Conservation (phyloP, 2,888 invertebrate species). For the Drosophila ezoana region DNA sequence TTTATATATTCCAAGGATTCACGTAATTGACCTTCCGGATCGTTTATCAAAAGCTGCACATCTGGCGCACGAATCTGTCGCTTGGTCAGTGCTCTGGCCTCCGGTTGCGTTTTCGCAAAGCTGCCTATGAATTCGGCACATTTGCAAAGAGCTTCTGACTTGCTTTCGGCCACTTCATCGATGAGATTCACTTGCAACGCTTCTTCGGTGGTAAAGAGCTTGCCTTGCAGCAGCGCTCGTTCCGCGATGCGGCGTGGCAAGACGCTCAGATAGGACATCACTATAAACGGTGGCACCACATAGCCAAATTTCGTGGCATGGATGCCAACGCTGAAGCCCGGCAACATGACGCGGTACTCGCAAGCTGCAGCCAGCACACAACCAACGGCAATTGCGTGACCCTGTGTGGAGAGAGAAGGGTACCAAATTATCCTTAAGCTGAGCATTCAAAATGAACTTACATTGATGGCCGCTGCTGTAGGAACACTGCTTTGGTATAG, state of each 20-base stretch:
- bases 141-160: conserved; percentile 88
- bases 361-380: conserved; percentile 92
- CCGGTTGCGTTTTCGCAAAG: conserved; percentile 88
- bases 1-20: conserved; percentile 87
- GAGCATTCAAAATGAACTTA: conserved; percentile 78
- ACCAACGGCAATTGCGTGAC: conserved; percentile 93
- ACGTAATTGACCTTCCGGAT: conserved; percentile 88
- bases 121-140: conserved; percentile 88
- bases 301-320: conserved; percentile 95
- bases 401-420: conserved; percentile 86
- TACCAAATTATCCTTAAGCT: neutral
- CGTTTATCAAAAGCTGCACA: conserved; percentile 86
- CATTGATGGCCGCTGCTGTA: conserved; percentile 94
- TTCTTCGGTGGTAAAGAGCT: conserved; percentile 90
- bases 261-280: conserved; percentile 87
- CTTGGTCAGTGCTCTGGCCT: conserved; percentile 87
- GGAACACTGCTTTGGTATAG: conserved; percentile 90
- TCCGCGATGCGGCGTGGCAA: conserved; percentile 90
- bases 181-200: conserved; percentile 91
- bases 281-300: conserved; percentile 91
- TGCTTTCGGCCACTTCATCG: conserved; percentile 90
- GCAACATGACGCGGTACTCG: conserved; percentile 94
- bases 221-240: conserved; percentile 90
- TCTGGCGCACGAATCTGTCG: conserved; percentile 85
- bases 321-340: conserved; percentile 92